These are phyloP conservation scores for Morpho deidamia DNA, from an alignment of 2,888 invertebrate genomes.

Conservation along the genomic window DNA sequence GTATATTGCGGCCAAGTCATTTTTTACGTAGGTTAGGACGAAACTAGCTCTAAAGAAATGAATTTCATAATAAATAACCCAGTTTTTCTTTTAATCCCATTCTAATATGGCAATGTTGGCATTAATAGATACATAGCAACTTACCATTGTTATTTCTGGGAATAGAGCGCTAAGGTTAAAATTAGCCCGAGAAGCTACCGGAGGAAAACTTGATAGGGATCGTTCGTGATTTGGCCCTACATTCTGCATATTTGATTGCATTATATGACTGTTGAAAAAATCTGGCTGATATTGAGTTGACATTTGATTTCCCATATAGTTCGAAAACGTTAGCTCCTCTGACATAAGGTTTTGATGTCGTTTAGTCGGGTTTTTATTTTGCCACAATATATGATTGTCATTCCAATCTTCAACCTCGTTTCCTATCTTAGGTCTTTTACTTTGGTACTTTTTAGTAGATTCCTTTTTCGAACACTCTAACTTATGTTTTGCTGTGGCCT, in stretches of 20 bases:
- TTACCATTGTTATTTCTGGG: conserved; percentile 87
- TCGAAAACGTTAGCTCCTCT: conserved; percentile 61
- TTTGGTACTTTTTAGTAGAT: conserved; percentile 63
- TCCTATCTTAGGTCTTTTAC: conserved; percentile 54
- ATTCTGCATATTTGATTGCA: conserved; percentile 60
- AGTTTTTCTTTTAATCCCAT: too few relatives aligned
- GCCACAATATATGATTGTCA: conserved; percentile 60
- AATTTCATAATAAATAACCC: too few relatives aligned
- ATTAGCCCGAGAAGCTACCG: conserved; percentile 79
- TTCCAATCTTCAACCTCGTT: conserved; percentile 64
- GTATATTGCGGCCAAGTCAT: too few relatives aligned
- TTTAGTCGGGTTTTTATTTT: conserved; percentile 54
- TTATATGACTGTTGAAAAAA: conserved; percentile 62
- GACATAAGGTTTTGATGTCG: conserved; percentile 55
- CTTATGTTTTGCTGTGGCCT: conserved; percentile 65
- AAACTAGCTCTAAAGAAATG: too few relatives aligned
- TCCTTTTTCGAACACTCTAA: conserved; percentile 71
- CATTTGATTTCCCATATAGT: conserved; percentile 65
- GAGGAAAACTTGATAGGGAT: conserved; percentile 49
- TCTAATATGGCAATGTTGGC: too few relatives aligned
- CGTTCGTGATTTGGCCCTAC: conserved; percentile 55
- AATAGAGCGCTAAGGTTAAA: conserved; percentile 91
- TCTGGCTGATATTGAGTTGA: conserved; percentile 64
- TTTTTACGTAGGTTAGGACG: too few relatives aligned
- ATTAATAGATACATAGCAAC: conserved; percentile 17